Evolutionary conservation across 2,888 invertebrate genomes (phyloP), one percentile per base, ranked within the genome.

Genomic region (Hirtodrosophila histrioides): DNA sequence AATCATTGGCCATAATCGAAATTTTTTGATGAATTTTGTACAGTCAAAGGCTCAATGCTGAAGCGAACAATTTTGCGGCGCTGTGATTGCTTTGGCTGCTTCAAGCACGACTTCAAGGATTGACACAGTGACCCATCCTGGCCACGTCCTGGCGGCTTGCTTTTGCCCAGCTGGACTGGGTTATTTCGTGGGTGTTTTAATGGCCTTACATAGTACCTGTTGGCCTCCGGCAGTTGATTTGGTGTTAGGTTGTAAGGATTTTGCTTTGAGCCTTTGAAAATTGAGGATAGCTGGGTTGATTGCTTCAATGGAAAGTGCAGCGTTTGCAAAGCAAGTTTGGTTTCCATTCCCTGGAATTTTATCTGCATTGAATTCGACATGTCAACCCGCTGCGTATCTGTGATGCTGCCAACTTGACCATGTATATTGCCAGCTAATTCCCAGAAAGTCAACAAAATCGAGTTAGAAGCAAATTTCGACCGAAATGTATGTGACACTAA

Each of bases 61-160:
- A 55, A 49, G n/a, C 50, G 50, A 11, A 55, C 55, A 11, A 55
- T 27, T 4, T 56, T 56, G 4, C 4, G 24, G 4, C 17, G 10
- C n/a, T 51, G 39, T 0, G 27, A 39, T 12, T n/a, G 17, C 11
- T 56, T 56, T 7, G 51, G 27, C 10, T 31, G 55, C 23, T 49
- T 55, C 5, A 55, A 36, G 7, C 55, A 55, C 4, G 56, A 40
- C 53, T 56, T 51, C 9, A 56, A 6, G 24, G 46, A 35, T 35
- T n/a, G 17, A 2, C 10, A 5, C 7, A 33, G 3, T 9, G 24
- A 1, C 6, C n/a, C 23, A 24, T 8, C 3, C 33, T 33, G 56
- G 37, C 11, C 11, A n/a, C 17, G 9, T 3, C 17, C 23, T 10
- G 7, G 4, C 7, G 17, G 4, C 29, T 37, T 37, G 3, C 3